Base-by-base conservation (phyloP, 2,113 vertebrate genomes). In the Hystrix brachyura region DNA sequence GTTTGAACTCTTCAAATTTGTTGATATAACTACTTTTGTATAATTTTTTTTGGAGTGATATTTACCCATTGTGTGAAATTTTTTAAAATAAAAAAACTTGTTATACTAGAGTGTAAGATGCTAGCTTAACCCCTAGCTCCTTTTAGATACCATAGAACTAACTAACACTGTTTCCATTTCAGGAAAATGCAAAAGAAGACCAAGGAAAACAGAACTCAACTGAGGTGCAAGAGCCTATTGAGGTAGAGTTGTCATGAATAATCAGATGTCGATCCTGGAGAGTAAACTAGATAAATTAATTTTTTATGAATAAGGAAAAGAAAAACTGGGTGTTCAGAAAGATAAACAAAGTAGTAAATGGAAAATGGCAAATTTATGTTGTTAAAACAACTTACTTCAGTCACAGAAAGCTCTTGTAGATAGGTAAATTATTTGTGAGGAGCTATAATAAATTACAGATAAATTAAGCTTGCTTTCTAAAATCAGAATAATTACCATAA, bases 141-240 rank as follows among this genome's bases (percentile, higher is more conserved):
- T 71, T 90, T 86, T 59, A 38, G 32, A 55, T 92, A 57, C 27
- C 71, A 59, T 38, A 96, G 86, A 53, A 72, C 51, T 92, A 53
- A 72, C 51, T 92, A 88, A 95, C 46, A 74, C 38, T 85, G 0
- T 82, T 88, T 91, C 43, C 14, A 76, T 67, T 96, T 97, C 87
- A 98, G 96, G 82, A 92, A 97, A 92, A 97, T 94, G 94, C 9
- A 94, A 76, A 86, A n/a, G 92, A 94, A 91, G 55, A 86, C 55
- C 67, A 90, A 53, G 87, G 95, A 60, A 65, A 90, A 34, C 57
- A 82, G 17, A 59, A 88, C 48, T 62, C 25, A 83, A 19, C 14
- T 3, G 15, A 96, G 62, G 23, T 9, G 23, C 46, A 81, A 65
- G 71, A 95, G 13, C 10, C 87, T 74, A n/a, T 10, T 86, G 21